Percentiles rank a stretch among this genome's conserved stretches.
These are phyloP conservation scores for Centropristis striata DNA, from an alignment of 2,113 vertebrate genomes.

Conservation along the genomic window DNA sequence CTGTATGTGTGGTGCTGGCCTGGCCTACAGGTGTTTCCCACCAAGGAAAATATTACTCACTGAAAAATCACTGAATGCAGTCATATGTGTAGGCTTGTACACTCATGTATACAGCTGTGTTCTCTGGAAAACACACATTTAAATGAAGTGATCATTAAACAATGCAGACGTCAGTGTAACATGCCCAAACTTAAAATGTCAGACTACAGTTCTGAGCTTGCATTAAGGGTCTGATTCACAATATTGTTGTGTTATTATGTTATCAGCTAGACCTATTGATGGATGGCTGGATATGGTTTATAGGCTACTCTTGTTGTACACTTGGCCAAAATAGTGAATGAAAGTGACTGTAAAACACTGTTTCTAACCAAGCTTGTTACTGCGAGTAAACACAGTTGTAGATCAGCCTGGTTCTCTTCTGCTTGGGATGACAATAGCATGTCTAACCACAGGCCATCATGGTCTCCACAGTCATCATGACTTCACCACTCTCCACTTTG, in stretches of 20 bases:
- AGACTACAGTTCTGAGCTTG: constrained; percentile 2
- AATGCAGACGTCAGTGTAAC: constrained; percentile 2
- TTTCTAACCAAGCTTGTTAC: neutral
- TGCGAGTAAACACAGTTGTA: constrained; percentile 17
- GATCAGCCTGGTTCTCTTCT: neutral
- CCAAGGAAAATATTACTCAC: constrained; percentile 49
- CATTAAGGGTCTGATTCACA: neutral
- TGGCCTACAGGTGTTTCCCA: constrained; percentile 59
- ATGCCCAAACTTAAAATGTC: neutral
- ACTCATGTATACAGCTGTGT: neutral
- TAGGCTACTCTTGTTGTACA: neutral
- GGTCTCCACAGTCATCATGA: constrained; percentile 23
- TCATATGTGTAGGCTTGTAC: constrained; percentile 2
- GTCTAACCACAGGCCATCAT: constrained; percentile 22
- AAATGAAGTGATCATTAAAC: constrained; percentile 1
- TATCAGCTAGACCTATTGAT: neutral
- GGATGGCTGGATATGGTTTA: neutral
- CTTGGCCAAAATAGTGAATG: neutral
- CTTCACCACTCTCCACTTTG: constrained; percentile 22
- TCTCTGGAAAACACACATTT: neutral
- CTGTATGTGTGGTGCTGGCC: constrained; percentile 27
- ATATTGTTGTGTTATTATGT: neutral
- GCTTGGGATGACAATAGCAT: constrained; percentile 16
- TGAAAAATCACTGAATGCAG: constrained; percentile 23
- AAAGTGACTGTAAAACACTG: constrained; percentile 1